Base-by-base conservation (phyloP, 1,140 invertebrate genomes). In the Drosophila nigromelanica region DNA sequence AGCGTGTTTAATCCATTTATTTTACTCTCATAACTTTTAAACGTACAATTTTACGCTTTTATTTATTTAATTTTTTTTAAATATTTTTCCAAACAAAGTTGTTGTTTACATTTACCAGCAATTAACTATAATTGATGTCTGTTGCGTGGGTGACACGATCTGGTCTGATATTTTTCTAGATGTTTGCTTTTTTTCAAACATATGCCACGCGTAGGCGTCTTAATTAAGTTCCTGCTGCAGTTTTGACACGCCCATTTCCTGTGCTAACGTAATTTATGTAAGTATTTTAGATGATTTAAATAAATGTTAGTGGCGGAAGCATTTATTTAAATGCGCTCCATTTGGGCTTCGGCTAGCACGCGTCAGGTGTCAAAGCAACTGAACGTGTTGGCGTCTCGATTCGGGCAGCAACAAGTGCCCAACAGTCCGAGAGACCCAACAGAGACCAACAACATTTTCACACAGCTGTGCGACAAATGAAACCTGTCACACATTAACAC, bases 221-320 rank as follows among this genome's bases (percentile, higher is more conserved):
- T 78, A 69, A 78, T 78, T 78, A 63, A 78, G 63, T 67, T 64
- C 63, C 27, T 51, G 70, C 50, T 80, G 64, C 76, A 67, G 50
- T 48, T 59, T 21, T 45, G 47, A 37, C 73, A 73, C 68, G 54
- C 73, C 68, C 73, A 81, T 69, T 74, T 82, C 68, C 68, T 66
- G 50, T 60, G n/a, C 40, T 59, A 15, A n/a, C 39, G 50, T 74
- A 59, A 70, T 81, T 77, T 66, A 78, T 76, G 78, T 64, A 73
- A 27, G 62, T 48, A 39, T 58, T 47, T 51, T 42, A 62, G 47
- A 39, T 48, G 39, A 69, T 55, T 80, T 61, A 55, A 70, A 74
- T 66, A 74, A 70, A 82, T 72, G 75, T 78, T 75, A 67, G 62
- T 75, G 45, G 61, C 79, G 79, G 79, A 82, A 82, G 62, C 75